Conservation (phyloP, 2,888 invertebrate genomes). For the Busseola fusca region DNA sequence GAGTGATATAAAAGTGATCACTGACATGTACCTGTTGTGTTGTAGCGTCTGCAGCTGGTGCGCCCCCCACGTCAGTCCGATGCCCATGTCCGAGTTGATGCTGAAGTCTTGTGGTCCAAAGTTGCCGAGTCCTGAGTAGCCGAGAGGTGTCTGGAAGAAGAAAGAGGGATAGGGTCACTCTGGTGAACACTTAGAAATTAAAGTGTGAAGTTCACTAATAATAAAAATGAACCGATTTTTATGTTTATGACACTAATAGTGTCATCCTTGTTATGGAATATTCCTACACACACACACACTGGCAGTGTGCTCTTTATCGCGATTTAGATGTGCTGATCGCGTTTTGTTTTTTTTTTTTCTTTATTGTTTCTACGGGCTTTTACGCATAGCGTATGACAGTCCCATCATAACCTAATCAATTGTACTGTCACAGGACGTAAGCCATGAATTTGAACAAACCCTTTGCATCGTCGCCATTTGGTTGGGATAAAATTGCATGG, state of each 20-base stretch:
- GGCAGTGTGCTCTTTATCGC: too few species aligned
- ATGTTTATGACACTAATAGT: too few species aligned
- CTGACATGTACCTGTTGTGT: conserved; percentile 91
- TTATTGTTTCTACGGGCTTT: too few species aligned
- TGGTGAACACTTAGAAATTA: too few species aligned
- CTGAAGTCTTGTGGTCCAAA: conserved; percentile 94
- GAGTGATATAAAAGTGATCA: conserved; percentile 77
- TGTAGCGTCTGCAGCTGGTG: conserved; percentile 92
- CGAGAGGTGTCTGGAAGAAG: conserved; percentile 84
- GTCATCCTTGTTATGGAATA: not conserved
- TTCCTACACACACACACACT: not conserved
- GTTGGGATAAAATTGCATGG: too few species aligned
- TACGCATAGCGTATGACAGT: too few species aligned
- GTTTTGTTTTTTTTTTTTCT: too few species aligned
- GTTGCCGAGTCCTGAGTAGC: conserved; percentile 91
- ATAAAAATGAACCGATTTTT: not conserved
- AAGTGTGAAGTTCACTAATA: not conserved
- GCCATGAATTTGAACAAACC: too few species aligned
- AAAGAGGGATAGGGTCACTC: not conserved
- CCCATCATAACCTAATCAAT: too few species aligned
- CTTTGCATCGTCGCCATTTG: too few species aligned
- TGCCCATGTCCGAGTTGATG: conserved; percentile 92
- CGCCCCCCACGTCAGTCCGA: conserved; percentile 91
- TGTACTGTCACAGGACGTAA: too few species aligned
- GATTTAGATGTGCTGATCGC: not conserved